Evolutionary conservation across 2,113 vertebrate species (phyloP), one percentile per base, ranked within the genome.

Genomic region (Lagopus leucura): DNA sequence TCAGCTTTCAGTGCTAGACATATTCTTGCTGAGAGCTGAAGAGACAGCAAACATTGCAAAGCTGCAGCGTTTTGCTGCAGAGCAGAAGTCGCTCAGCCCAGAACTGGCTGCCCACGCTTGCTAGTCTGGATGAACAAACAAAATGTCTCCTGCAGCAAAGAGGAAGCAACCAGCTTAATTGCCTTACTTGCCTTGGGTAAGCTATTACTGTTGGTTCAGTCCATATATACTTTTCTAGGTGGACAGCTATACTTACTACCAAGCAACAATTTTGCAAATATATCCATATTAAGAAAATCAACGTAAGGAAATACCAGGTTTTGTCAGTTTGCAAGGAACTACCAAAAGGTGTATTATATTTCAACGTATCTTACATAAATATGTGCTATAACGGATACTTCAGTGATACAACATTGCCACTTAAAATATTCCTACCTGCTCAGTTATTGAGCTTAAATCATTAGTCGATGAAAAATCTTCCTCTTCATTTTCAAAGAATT

Each of bases 361-460:
- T 82, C 64, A 89, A 74, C 11, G 4, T 25, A 76, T 15, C 48
- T 88, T 64, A 42, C 47, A 70, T 30, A 71, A 87, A 64, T 3
- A 27, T 28, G 45, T 8, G 17, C 13, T 32, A 1, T 43, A 69
- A 65, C 6, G 67, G n/a, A 50, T 25, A 85, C 25, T 52, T 47
- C 43, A 61, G 10, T 38, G 13, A 48, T 24, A 92, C 50, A 50
- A 61, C 32, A 79, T 0, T 88, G 57, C 47, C 13, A 87, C 57
- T 92, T 90, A 67, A 90, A 94, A 87, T 65, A 94, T 10, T 89
- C 96, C 97, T 93, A 99, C 99, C 98, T 99, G 99, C 90, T 99
- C 99, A 58, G 99, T 99, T 97, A 99, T 98, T 95, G 99, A 99
- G 98, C 99, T 99, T 97, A 99, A 98, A 98, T 99, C 99, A 94